Percentiles rank a stretch among this genome's conserved stretches.
Evolutionary conservation across 2,797 vertebrate species (phyloP).

Genomic region (Centroberyx gerrardi): DNA sequence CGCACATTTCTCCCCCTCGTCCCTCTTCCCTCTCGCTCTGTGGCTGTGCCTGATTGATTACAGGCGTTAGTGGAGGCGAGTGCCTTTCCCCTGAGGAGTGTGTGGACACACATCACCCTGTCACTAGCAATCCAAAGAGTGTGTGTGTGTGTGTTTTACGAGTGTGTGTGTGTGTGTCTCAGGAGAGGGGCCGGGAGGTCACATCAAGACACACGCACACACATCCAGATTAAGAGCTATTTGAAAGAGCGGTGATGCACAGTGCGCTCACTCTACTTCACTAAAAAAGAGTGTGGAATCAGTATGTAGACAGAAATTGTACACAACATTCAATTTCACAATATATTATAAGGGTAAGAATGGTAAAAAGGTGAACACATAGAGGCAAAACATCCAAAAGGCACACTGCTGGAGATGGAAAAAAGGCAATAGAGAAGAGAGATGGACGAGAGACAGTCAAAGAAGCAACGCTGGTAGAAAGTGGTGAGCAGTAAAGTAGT

Average conservation of each 20-base stretch:
- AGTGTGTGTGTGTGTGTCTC: slow-evolving; percentile 40
- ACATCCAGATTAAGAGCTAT: slow-evolving; percentile 43
- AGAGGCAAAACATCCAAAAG: slow-evolving; percentile 19
- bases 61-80: slow-evolving; percentile 70
- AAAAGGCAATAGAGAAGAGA: slow-evolving; percentile 12
- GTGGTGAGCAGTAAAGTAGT: neutral
- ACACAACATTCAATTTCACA: slow-evolving; percentile 1
- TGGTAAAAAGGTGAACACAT: neutral
- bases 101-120: slow-evolving; percentile 70
- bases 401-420: neutral
- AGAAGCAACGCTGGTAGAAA: slow-evolving; percentile 1
- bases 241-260: slow-evolving; percentile 25
- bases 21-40: slow-evolving; percentile 8
- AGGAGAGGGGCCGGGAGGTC: slow-evolving; percentile 27
- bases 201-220: slow-evolving; percentile 50
- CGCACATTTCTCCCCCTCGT: slow-evolving; percentile 17
- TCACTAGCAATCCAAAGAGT: slow-evolving; percentile 51
- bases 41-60: slow-evolving; percentile 76
- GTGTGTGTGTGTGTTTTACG: slow-evolving; percentile 6
- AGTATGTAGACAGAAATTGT: no score
- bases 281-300: slow-evolving; percentile 33
- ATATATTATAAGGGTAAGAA: neutral
- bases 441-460: neutral
- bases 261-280: slow-evolving; percentile 22
- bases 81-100: slow-evolving; percentile 64